Evolutionary conservation across 2,113 vertebrate species (phyloP), one percentile per base, ranked within the genome.

Genomic region (Neotoma lepida): DNA sequence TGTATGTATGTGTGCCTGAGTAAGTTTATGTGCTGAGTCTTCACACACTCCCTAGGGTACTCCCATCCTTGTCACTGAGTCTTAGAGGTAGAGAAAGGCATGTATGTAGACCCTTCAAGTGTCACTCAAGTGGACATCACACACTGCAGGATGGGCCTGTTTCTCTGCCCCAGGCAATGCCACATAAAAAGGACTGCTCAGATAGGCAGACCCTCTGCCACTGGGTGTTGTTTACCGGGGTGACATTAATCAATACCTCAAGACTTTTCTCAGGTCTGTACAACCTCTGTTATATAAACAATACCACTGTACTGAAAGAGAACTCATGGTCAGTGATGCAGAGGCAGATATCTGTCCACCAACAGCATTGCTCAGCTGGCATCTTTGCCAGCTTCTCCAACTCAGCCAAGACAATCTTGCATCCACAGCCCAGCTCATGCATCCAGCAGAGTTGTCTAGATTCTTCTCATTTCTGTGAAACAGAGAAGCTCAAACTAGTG

Each of bases 61-160:
- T 2, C 17, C 73, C 5, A 26, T 7, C 9, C 58, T 28, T 64
- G 39, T 41, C 20, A 41, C 33, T 80, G 56, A 51, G 17, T n/a
- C 41, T 24, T 26, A 3, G 5, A 63, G 84, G 39, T 61, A 33
- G 2, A 73, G 58, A 20, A 26, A 39, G 28, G 8, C 17, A 30
- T 58, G 4, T 7, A 30, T 58, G 4, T 7, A 44, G 68, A 39
- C 6, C 17, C 30, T 76, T 7, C 1, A 41, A 12, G 17, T 24
- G 30, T 22, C n/a, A 78, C 33, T 22, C 9, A 8, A 51, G 22
- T 41, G 18, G 30, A 28, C 3, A 73, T 18, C 39, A 39, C 14
- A 64, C 0, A 12, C 28, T 26, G 17, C 15, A 70, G 46, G 24
- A 0, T 2, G n/a, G 12, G 0, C 6, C 44, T 9, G 4, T 63